phyloP scores from a whole-genome alignment of 2,888 invertebrate species.

The Acronicta psi region DNA sequence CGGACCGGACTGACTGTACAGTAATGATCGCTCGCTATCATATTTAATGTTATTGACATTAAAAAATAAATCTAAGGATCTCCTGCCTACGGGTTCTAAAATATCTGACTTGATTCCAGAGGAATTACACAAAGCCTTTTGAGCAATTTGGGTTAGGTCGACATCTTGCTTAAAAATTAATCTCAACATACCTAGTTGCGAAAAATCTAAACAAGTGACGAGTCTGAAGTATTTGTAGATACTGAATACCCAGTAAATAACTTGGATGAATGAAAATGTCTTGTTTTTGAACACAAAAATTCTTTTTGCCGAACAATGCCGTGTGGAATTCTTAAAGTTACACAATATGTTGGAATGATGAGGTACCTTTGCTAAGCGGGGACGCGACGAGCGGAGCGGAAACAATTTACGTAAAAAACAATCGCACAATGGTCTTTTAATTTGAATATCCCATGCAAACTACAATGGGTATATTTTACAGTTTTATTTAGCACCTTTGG shows the following conservation, averaged over 20 bases:
- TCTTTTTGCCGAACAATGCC: constrained; percentile 1
- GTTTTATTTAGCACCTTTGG: constrained; percentile 1
- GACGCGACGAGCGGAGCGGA: constrained; percentile 14
- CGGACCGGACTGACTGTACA: too few relatives aligned
- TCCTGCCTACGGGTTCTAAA: too few relatives aligned
- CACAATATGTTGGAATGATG: constrained; percentile 8
- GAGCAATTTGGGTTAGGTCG: too few relatives aligned
- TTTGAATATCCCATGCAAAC: constrained; percentile 17
- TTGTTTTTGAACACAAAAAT: constrained; percentile 9
- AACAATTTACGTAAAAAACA: constrained; percentile 23
- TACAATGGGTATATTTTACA: constrained; percentile 10
- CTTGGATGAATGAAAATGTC: background rate
- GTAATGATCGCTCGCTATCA: too few relatives aligned
- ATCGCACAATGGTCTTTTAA: constrained; percentile 29
- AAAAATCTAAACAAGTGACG: too few relatives aligned
- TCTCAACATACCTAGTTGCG: too few relatives aligned
- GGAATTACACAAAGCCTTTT: too few relatives aligned
- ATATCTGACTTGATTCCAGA: too few relatives aligned
- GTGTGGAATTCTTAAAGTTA: constrained; percentile 7
- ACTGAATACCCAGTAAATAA: background rate
- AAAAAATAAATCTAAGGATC: too few relatives aligned
- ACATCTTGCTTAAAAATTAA: too few relatives aligned
- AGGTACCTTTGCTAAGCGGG: constrained; percentile 11
- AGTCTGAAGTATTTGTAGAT: too few relatives aligned
- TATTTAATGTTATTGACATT: too few relatives aligned